Percentiles rank a stretch among this genome's conserved stretches.
These are phyloP conservation scores for Catharus fuscescens DNA, from an alignment of 2,113 vertebrate genomes.

Conservation along the genomic window DNA sequence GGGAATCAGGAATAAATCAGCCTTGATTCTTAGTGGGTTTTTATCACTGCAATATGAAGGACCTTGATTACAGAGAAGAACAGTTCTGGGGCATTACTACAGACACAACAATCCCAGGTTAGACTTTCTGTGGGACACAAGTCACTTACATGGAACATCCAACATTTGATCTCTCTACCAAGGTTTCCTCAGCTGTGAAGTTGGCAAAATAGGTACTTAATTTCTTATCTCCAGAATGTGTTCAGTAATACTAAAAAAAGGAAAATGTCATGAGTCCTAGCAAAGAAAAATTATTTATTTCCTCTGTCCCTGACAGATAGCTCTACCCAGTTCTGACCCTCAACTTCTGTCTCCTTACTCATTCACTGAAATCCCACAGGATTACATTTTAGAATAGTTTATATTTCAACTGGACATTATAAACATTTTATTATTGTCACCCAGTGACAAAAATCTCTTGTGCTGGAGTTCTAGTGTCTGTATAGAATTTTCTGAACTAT, in stretches of 20 bases:
- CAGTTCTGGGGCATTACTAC: not conserved
- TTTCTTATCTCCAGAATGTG: not conserved
- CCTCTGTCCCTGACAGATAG: not conserved
- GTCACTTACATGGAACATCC: not conserved
- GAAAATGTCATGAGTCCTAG: not conserved
- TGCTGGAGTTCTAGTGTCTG: not conserved
- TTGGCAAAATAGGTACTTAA: not conserved
- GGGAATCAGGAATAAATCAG: not conserved
- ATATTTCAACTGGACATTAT: not conserved
- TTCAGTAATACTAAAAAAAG: not conserved
- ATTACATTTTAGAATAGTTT: slow-evolving; percentile 1
- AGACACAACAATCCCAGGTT: not conserved
- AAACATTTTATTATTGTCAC: not conserved
- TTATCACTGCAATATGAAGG: not conserved
- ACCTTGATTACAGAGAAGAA: not conserved
- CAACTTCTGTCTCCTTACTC: not conserved
- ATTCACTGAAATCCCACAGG: not conserved
- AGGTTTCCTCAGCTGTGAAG: not conserved
- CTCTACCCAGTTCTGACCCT: not conserved
- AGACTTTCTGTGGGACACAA: not conserved
- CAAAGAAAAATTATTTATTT: not conserved
- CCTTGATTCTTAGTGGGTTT: not conserved
- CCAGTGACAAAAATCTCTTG: not conserved
- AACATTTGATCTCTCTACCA: not conserved
- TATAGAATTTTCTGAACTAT: not conserved